These are phyloP conservation scores for Sciurus carolinensis DNA, from an alignment of 2,797 vertebrate genomes.

Conservation along the genomic window DNA sequence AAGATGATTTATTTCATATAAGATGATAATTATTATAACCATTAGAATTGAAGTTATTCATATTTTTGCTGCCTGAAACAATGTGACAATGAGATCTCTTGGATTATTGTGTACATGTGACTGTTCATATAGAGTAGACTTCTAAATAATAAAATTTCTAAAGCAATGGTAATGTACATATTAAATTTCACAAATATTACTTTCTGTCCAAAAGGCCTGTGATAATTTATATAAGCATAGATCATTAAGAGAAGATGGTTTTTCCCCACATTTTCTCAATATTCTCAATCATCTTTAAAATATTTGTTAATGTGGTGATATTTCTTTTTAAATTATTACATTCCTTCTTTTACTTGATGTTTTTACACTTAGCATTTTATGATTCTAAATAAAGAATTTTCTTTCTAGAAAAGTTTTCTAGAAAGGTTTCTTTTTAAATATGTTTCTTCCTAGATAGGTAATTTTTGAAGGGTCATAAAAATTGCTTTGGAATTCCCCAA, in stretches of 20 bases:
- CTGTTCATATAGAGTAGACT: not conserved
- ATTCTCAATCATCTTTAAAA: not conserved
- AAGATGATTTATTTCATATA: not conserved
- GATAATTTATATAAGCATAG: slow-evolving; percentile 35
- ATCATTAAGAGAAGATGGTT: not conserved
- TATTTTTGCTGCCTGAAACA: not conserved
- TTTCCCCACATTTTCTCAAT: not conserved
- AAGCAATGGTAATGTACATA: not conserved
- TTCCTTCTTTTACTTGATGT: not conserved
- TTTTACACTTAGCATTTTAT: not conserved
- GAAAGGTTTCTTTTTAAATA: not conserved
- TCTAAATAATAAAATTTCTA: not conserved
- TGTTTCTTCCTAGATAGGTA: not conserved
- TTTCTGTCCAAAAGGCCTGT: not conserved
- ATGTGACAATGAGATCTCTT: not conserved
- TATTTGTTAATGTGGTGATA: not conserved
- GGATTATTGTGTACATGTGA: not conserved
- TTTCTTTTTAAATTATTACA: not conserved
- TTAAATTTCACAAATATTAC: slow-evolving; percentile 8
- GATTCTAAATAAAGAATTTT: not conserved
- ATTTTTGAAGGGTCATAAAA: not conserved
- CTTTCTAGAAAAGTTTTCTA: not conserved
- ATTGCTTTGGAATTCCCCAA: not conserved
- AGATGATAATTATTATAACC: not conserved
- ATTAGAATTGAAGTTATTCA: not conserved